These are phyloP conservation scores for Plutomurus gul DNA, from an alignment of 1,140 invertebrate genomes.

Conservation along the genomic window DNA sequence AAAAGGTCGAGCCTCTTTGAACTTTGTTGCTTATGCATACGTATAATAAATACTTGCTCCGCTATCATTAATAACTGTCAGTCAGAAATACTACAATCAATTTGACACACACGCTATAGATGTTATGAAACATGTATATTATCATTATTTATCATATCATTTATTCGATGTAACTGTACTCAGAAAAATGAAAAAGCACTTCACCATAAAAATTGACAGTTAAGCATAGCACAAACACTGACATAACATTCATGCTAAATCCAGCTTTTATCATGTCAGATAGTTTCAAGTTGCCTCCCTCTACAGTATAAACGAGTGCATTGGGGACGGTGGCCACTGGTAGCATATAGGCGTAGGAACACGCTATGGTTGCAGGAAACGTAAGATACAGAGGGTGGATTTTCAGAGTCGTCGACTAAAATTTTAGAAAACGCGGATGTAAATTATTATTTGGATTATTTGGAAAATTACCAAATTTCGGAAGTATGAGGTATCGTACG, in stretches of 20 bases:
- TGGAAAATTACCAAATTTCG: background rate
- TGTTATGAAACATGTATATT: no score
- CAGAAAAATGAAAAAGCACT: background rate
- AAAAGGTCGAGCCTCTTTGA: no score
- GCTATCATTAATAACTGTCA: no score
- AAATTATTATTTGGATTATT: background rate
- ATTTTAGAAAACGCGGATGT: background rate
- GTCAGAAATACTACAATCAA: no score
- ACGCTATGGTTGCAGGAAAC: constrained; percentile 76
- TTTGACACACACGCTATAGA: no score
- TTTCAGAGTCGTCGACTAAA: constrained; percentile 63
- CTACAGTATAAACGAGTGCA: constrained; percentile 71
- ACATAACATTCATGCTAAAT: constrained; percentile 3
- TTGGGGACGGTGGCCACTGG: background rate
- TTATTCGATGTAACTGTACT: background rate
- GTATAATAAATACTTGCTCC: no score
- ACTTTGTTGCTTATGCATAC: no score
- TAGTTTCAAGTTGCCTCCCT: background rate
- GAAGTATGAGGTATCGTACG: constrained; percentile 20
- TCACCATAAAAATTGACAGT: background rate
- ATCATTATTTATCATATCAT: background rate
- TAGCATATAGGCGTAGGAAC: constrained; percentile 68
- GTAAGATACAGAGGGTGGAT: constrained; percentile 84
- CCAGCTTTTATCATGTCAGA: background rate
- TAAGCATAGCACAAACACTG: background rate